Evolutionary conservation across 37 sponge, comb jelly and placozoan genomes (phyloP).

Genomic region (Ianthella basta): DNA sequence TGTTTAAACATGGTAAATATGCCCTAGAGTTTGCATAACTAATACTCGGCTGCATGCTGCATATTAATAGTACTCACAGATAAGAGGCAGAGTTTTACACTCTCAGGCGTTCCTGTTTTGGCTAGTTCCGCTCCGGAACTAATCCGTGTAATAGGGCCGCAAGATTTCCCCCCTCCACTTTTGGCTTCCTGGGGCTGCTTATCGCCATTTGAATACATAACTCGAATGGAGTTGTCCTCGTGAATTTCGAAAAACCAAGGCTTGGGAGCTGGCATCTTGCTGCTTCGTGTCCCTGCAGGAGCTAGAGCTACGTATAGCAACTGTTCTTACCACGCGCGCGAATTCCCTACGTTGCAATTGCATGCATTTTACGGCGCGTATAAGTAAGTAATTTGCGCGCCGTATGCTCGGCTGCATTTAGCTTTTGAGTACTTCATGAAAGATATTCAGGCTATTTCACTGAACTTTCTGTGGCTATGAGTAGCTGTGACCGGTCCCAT

Average conservation of each 20-base stretch:
- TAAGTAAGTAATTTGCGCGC: too few relatives aligned
- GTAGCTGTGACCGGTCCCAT: too few relatives aligned
- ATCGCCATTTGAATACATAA: conserved; percentile 2
- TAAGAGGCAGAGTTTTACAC: background rate
- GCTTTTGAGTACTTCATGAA: too few relatives aligned
- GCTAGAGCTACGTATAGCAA: background rate
- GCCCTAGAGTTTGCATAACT: background rate
- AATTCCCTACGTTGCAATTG: too few relatives aligned
- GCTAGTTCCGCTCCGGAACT: conserved; percentile 15
- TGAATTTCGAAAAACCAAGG: background rate
- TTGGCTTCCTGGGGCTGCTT: conserved; percentile 3
- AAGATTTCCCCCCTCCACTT: background rate
- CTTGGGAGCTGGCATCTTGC: background rate
- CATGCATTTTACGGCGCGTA: too few relatives aligned
- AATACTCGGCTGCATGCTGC: background rate
- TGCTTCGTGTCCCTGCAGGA: too few relatives aligned
- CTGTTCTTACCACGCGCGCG: background rate
- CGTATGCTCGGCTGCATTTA: background rate
- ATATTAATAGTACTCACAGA: background rate
- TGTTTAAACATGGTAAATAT: background rate
- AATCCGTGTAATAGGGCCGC: background rate
- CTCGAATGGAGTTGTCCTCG: background rate
- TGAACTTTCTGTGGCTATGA: too few relatives aligned
- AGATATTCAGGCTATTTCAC: too few relatives aligned
- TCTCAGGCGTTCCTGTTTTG: background rate